phyloP scores from a whole-genome alignment of 1,140 invertebrate genomes.

The Babylonia areolata region DNA sequence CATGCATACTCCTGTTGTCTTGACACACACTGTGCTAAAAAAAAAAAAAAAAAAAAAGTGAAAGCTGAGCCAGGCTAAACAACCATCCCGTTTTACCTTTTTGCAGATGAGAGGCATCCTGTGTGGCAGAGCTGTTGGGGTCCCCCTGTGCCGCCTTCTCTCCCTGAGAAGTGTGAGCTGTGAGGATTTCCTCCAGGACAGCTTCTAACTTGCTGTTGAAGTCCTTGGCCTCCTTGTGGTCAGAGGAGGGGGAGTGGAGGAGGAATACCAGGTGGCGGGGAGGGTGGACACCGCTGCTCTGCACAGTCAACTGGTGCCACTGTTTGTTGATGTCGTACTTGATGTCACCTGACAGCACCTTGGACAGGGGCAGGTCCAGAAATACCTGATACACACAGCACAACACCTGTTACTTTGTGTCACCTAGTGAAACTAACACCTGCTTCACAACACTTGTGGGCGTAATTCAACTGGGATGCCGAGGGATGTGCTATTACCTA shows the following conservation, averaged over 20 bases:
- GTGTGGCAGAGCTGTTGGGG: not conserved
- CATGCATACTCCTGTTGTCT: too few species aligned
- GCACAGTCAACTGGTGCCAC: slow-evolving; percentile 27
- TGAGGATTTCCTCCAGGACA: not conserved
- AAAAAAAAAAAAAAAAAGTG: too few species aligned
- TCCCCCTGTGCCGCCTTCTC: not conserved
- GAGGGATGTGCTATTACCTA: too few species aligned
- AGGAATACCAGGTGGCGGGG: slow-evolving; percentile 16
- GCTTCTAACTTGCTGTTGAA: slow-evolving; percentile 5
- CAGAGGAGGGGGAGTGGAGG: not conserved
- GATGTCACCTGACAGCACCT: not conserved
- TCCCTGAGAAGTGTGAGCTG: too few species aligned
- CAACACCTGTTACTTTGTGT: not conserved
- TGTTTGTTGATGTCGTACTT: slow-evolving; percentile 11
- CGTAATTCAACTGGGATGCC: too few species aligned
- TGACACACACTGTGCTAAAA: too few species aligned
- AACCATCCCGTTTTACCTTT: not conserved
- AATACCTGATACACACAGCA: slow-evolving; percentile 30
- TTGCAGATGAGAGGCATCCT: not conserved
- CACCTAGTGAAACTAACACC: not conserved
- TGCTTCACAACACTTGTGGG: not conserved
- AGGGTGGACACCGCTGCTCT: not conserved
- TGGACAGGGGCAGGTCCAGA: slow-evolving; percentile 28
- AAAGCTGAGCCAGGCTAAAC: not conserved
- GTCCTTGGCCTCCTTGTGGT: not conserved